Base-by-base conservation (phyloP, 1,140 invertebrate genomes). In the Campoletis sonorensis region DNA sequence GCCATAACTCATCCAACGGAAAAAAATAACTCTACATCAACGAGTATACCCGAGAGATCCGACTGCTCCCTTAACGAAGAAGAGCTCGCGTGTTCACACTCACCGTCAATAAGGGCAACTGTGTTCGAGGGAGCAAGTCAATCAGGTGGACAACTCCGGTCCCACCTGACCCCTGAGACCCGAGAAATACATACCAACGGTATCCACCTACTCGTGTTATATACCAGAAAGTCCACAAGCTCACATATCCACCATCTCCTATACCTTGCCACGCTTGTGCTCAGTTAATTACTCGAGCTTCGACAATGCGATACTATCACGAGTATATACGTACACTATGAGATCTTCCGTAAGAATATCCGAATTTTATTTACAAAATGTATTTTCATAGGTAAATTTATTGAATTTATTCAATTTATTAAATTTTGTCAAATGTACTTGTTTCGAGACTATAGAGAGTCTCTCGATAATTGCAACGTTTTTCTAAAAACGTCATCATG, bases 61-160 rank as follows among this genome's bases (percentile, higher is more conserved):
- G 40, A 45, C 11, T 45, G 40, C 40, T 45, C 40, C 40, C 40
- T 64, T 64, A 26, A 75, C 51, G 33, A 54, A 33, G 30, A 27
- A 7, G 64, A 67, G 27, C 26, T 11, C 51, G 21, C 79, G 68
- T 33, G 51, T 37, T 21, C 67, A 49, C 27, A 30, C 64, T 27
- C 67, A 18, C 21, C 26, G 30, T 27, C 80, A 81, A 79, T 79
- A 81, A 81, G 61, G 58, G 67, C 51, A 75, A 68, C 16, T 76
- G 26, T 73, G 73, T 78, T 67, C 51, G 30, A 80, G 79, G 81
- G 81, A 71, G 18, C 51, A 27, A 79, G 40, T 77, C 73, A 77
- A 77, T 77, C 73, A 37, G 16, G 73, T 37, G 73, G 21, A 77
- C 30, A 77, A 61, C 67, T 70, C 54, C 27, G 49, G 73, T 64